Percentiles rank a stretch among this genome's conserved stretches.
Evolutionary conservation across 2,113 vertebrate genomes (phyloP).

Genomic region (Phrynosoma platyrhinos): DNA sequence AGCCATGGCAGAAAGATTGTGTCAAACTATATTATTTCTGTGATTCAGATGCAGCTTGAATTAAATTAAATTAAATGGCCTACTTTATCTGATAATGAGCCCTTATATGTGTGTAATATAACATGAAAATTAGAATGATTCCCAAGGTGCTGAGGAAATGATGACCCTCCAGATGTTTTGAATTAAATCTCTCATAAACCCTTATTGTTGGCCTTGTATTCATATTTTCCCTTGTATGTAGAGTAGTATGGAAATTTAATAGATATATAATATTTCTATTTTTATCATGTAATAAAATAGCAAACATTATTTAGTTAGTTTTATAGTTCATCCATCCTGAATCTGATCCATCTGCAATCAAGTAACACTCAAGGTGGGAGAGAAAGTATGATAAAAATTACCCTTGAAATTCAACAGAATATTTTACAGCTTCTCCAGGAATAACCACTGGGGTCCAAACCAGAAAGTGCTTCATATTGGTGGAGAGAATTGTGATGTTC

Average conservation of each 20-base stretch:
- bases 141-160: too few relatives aligned
- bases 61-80: not conserved
- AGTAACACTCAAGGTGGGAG: not conserved
- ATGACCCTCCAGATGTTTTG: not conserved
- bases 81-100: not conserved
- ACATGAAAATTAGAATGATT: not conserved
- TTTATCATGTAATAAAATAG: too few relatives aligned
- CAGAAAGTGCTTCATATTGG: conserved; percentile 81
- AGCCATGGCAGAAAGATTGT: too few relatives aligned
- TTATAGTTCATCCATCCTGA: not conserved
- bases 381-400: conserved; percentile 45
- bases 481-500: conserved; percentile 78
- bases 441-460: conserved; percentile 73
- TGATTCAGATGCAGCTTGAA: too few relatives aligned
- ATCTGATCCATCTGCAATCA: not conserved
- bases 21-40: too few relatives aligned
- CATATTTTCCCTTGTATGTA: not conserved
- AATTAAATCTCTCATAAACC: not conserved
- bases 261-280: not conserved
- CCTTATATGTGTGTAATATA: not conserved
- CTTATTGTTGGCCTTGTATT: not conserved
- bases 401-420: conserved; percentile 82
- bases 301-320: too few relatives aligned
- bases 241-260: not conserved
- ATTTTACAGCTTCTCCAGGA: conserved; percentile 66